Evolutionary conservation across 2,888 invertebrate genomes (phyloP).

Genomic region (Drosophila nigricruria): DNA sequence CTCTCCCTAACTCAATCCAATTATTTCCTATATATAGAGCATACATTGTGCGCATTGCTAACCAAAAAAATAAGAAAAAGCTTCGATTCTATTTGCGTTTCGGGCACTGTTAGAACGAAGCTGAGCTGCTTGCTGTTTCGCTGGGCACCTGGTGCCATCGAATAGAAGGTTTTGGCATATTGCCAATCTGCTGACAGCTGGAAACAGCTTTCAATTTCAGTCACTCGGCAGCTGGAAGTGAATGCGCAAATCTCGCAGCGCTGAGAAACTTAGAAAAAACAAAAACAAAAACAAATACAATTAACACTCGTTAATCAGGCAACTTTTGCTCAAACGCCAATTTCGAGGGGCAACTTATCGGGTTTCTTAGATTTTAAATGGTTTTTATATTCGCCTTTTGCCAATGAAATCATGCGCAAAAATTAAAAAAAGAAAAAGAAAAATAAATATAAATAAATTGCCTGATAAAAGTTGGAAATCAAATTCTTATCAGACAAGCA

Average conservation of each 20-base stretch:
- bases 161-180: conserved; percentile 66
- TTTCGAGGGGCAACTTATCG: conserved; percentile 35
- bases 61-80: not conserved
- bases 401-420: conserved; percentile 57
- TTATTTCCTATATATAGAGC: conserved; percentile 7
- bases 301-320: conserved; percentile 38
- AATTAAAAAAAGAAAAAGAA: conserved; percentile 24
- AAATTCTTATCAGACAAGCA: conserved; percentile 52
- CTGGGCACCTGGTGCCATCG: conserved; percentile 68
- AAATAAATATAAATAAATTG: conserved; percentile 25
- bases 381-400: not conserved
- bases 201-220: conserved; percentile 70
- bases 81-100: conserved; percentile 31
- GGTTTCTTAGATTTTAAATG: conserved; percentile 25
- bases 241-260: conserved; percentile 9
- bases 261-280: not conserved
- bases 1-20: no score
- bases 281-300: conserved; percentile 13
- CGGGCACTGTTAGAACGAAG: conserved; percentile 11
- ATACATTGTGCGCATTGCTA: conserved; percentile 1
- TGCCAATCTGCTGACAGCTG: conserved; percentile 63
- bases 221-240: conserved; percentile 23
- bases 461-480: conserved; percentile 46
- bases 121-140: conserved; percentile 40
- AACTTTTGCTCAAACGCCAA: conserved; percentile 19